A percentile compares a stretch with the other conserved stretches of the same genome.
phyloP scores from a whole-genome alignment of 2,113 vertebrate genomes.

The Lepus europaeus region DNA sequence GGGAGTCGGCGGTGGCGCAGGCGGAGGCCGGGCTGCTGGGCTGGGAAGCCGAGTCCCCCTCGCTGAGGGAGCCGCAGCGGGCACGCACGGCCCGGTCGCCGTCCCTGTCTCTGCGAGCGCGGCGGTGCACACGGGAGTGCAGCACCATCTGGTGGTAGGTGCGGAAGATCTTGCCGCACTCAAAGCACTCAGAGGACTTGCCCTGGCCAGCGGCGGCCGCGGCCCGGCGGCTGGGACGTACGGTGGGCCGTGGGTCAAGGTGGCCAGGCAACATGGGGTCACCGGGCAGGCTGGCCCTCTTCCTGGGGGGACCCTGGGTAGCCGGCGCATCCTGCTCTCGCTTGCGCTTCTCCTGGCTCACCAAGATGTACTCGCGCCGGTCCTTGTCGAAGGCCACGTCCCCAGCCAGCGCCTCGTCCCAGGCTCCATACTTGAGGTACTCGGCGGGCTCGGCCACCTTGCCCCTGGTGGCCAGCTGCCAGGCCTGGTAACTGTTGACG shows the following conservation, averaged over 20 bases:
- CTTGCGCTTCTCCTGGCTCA: conserved; percentile 93
- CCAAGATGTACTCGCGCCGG: conserved; percentile 91
- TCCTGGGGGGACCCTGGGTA: conserved; percentile 85
- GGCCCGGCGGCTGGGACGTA: conserved; percentile 90
- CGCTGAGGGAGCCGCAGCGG: conserved; percentile 92
- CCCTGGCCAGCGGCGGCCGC: conserved; percentile 84
- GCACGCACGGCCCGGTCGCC: conserved; percentile 79
- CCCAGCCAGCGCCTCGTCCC: conserved; percentile 90
- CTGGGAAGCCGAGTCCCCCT: conserved; percentile 92
- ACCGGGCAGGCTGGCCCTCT: conserved; percentile 79
- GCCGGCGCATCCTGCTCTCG: conserved; percentile 88
- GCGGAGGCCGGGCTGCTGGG: conserved; percentile 93
- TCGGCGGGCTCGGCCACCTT: conserved; percentile 93
- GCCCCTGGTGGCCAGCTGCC: conserved; percentile 96
- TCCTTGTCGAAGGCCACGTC: conserved; percentile 93
- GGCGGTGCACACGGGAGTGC: conserved; percentile 95
- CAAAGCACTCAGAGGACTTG: conserved; percentile 95
- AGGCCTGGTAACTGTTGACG: conserved; percentile 96
- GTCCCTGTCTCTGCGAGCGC: conserved; percentile 87
- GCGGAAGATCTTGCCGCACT: conserved; percentile 97
- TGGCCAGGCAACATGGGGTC: conserved; percentile 89
- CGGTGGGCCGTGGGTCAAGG: conserved; percentile 91
- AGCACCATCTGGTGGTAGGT: conserved; percentile 98
- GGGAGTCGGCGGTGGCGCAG: conserved; percentile 88
- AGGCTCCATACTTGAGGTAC: conserved; percentile 88